These are phyloP conservation scores for Hiodon tergisus DNA, from an alignment of 2,113 vertebrate genomes.

Conservation along the genomic window DNA sequence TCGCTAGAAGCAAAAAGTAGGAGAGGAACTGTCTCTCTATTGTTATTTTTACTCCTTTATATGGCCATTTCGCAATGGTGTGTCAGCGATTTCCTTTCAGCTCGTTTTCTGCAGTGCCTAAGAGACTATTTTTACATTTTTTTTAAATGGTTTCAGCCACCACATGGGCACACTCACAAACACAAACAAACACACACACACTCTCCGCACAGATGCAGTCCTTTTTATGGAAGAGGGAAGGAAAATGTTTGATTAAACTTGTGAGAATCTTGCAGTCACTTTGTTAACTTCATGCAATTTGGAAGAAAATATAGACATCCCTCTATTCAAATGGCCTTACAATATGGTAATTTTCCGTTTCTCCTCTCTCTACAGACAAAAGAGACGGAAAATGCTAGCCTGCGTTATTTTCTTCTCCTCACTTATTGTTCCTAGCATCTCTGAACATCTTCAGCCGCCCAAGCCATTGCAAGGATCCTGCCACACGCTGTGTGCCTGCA, in stretches of 20 bases:
- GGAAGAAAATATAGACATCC: background rate
- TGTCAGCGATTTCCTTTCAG: background rate
- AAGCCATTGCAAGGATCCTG: constrained; percentile 72
- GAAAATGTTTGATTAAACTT: too few relatives aligned
- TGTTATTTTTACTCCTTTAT: background rate
- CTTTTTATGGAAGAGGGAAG: too few relatives aligned
- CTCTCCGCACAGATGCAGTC: too few relatives aligned
- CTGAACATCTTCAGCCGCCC: constrained; percentile 62
- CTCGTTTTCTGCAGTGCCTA: background rate
- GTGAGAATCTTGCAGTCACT: too few relatives aligned
- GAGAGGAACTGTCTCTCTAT: background rate
- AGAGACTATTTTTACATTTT: background rate
- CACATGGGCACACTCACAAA: too few relatives aligned
- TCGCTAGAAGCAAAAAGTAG: constrained; percentile 29
- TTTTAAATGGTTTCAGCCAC: background rate
- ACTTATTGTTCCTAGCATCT: constrained; percentile 55
- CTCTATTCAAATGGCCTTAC: background rate
- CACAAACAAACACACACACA: too few relatives aligned
- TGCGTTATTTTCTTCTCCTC: constrained; percentile 70
- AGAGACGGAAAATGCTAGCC: constrained; percentile 72
- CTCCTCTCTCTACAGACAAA: constrained; percentile 43
- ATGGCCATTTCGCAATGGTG: constrained; percentile 11
- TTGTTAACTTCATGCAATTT: too few relatives aligned
- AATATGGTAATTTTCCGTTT: constrained; percentile 25
- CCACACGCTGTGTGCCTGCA: constrained; percentile 79